Conservation (phyloP, 1,140 invertebrate species). For the Anastrepha obliqua region DNA sequence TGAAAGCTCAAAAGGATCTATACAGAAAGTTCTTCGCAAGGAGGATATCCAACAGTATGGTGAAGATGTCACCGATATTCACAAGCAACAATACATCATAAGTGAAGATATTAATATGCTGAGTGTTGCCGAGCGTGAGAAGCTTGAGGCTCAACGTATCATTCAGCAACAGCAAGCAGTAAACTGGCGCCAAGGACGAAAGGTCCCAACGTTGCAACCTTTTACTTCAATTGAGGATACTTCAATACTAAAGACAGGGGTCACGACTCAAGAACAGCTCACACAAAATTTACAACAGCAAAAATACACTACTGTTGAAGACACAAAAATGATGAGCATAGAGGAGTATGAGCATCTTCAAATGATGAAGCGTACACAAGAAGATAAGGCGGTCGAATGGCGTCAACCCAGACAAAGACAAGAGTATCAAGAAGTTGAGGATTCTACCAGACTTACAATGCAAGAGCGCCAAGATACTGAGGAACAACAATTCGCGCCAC, state of each 20-base stretch:
- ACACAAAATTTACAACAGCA: slow-evolving; percentile 65
- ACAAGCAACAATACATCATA: slow-evolving; percentile 68
- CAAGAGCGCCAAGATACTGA: slow-evolving; percentile 70
- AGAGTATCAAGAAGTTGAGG: slow-evolving; percentile 68
- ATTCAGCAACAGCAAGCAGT: slow-evolving; percentile 66
- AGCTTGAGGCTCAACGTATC: slow-evolving; percentile 67
- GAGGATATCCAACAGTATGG: slow-evolving; percentile 66
- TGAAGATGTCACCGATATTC: slow-evolving; percentile 65
- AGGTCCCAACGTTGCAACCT: slow-evolving; percentile 64
- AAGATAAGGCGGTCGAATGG: slow-evolving; percentile 67
- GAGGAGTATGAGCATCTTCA: slow-evolving; percentile 68
- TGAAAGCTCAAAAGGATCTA: slow-evolving; percentile 69
- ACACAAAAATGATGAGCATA: slow-evolving; percentile 69
- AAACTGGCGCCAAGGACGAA: slow-evolving; percentile 66
- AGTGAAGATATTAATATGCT: slow-evolving; percentile 71
- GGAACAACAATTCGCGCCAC: slow-evolving; percentile 64
- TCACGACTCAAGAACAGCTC: slow-evolving; percentile 62
- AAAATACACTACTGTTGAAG: slow-evolving; percentile 66
- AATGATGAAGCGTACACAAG: slow-evolving; percentile 63
- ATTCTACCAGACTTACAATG: slow-evolving; percentile 66
- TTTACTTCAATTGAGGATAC: slow-evolving; percentile 72
- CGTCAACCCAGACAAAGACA: slow-evolving; percentile 65
- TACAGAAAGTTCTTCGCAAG: slow-evolving; percentile 64
- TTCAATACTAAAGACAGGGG: slow-evolving; percentile 56
- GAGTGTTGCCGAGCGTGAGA: slow-evolving; percentile 68